Base-by-base conservation (phyloP, 2,888 invertebrate genomes). In the Lasioglossum lativentre region DNA sequence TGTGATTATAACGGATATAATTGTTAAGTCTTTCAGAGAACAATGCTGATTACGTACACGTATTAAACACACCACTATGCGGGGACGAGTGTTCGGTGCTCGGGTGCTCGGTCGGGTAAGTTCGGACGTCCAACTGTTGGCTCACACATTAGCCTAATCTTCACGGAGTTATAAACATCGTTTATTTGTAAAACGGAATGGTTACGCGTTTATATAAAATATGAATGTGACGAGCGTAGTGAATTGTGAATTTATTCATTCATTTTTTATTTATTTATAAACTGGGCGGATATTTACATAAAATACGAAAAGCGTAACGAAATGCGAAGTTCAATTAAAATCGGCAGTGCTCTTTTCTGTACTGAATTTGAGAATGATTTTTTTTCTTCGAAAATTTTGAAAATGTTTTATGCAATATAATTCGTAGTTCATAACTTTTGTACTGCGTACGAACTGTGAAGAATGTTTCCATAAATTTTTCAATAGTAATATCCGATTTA, bases 1-100 rank as follows among this genome's bases (percentile, higher is more conserved):
- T 93, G 93, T 93, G 93, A 93, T 93, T 92, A 91, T 88, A 90
- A 90, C 86, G 92, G 88, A 92, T 92, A 92, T 91, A 91, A 92
- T 90, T 91, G 80, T 90, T 93, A 92, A 90, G 91, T 88, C 85
- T 89, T 91, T 87, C 87, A 86, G 89, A 86, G 78, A 71, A 70
- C 38, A 85, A 86, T 56, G 80, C 73, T 82, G 72, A 83, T 75
- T 82, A 80, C 70, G 80, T 72, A 72, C 75, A 77, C 72, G 79
- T 70, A 80, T 8, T 59, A 42, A 14, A 82, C 59, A 78, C 59
- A n/a, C 6, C 47, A 70, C 45, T 23, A 52, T 42, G 66, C 71
- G 80, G 59, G 78, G 82, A 81, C 71, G 52, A 63, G n/a, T 66
- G 45, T 68, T 34, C 40, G 47, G 78, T 47, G 47, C 34, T 77